These are phyloP conservation scores for Drosophila quinaria DNA, from an alignment of 2,888 invertebrate genomes.

Conservation along the genomic window DNA sequence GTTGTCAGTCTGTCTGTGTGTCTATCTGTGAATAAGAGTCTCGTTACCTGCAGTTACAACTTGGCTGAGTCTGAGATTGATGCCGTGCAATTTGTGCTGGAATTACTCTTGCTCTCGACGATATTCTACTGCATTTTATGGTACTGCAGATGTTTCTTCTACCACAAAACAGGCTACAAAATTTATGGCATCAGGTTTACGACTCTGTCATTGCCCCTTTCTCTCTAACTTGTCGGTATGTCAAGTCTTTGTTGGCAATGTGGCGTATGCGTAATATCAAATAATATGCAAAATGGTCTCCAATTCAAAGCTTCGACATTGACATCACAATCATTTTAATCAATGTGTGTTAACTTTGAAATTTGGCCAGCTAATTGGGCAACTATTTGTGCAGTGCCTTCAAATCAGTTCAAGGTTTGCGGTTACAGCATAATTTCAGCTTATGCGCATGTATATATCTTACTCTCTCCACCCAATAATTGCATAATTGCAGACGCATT, in stretches of 20 bases:
- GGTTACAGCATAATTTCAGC: conserved; percentile 11
- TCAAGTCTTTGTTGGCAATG: conserved; percentile 30
- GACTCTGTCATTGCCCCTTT: conserved; percentile 4
- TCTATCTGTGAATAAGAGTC: conserved; percentile 51
- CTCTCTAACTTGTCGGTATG: not conserved
- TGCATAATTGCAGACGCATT: conserved; percentile 16
- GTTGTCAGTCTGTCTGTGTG: conserved; percentile 11
- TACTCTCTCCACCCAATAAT: conserved; percentile 2
- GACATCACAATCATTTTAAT: conserved; percentile 43
- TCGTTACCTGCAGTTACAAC: conserved; percentile 63
- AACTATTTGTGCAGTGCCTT: not conserved
- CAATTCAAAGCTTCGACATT: conserved; percentile 36
- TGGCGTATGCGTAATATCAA: conserved; percentile 52
- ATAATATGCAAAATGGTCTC: conserved; percentile 34
- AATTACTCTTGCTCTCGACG: conserved; percentile 54
- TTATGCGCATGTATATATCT: not conserved
- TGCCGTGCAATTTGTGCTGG: conserved; percentile 72
- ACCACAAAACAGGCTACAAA: conserved; percentile 57
- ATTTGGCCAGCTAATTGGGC: conserved; percentile 20
- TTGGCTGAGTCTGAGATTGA: conserved; percentile 67
- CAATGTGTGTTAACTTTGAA: conserved; percentile 16
- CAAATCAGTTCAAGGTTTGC: not conserved
- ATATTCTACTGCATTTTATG: conserved; percentile 70
- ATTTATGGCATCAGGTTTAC: conserved; percentile 68
- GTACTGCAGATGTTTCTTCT: conserved; percentile 55